These are phyloP conservation scores for Nysson spinosus DNA, from an alignment of 2,888 invertebrate species.

Conservation along the genomic window DNA sequence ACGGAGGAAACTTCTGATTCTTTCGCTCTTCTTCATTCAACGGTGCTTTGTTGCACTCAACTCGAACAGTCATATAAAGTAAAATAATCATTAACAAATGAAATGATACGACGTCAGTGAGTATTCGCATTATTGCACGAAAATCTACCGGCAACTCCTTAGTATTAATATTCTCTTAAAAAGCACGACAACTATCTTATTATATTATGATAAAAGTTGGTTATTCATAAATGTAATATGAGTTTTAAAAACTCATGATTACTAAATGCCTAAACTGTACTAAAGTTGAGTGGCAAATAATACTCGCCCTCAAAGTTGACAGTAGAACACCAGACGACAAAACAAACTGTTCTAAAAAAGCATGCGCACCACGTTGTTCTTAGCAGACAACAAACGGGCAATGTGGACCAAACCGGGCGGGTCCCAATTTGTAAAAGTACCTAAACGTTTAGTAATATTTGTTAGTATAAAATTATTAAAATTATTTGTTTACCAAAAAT, in stretches of 20 bases:
- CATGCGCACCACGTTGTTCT: conserved; percentile 32
- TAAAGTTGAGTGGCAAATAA: background rate
- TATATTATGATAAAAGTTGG: background rate
- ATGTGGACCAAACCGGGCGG: background rate
- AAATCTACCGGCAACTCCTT: conserved; percentile 21
- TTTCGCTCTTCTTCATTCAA: conserved; percentile 68
- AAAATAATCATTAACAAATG: conserved; percentile 41
- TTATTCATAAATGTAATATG: too few species aligned
- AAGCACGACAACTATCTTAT: conserved; percentile 10
- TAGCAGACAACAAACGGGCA: background rate
- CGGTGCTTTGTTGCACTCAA: conserved; percentile 40
- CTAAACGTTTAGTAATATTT: too few species aligned
- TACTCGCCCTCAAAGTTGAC: conserved; percentile 6
- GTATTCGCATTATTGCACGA: conserved; percentile 51
- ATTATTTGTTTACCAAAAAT: too few species aligned
- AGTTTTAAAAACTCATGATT: too few species aligned
- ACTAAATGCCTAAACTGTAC: background rate
- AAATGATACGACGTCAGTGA: conserved; percentile 17
- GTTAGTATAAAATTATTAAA: too few species aligned
- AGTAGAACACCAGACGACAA: conserved; percentile 19
- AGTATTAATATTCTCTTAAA: conserved; percentile 6
- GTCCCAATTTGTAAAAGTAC: too few species aligned
- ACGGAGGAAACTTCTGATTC: conserved; percentile 83
- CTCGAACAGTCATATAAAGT: conserved; percentile 26
- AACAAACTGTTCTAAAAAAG: conserved; percentile 12